These are phyloP conservation scores for Alouatta palliata DNA, from an alignment of 2,113 vertebrate species.

Conservation along the genomic window DNA sequence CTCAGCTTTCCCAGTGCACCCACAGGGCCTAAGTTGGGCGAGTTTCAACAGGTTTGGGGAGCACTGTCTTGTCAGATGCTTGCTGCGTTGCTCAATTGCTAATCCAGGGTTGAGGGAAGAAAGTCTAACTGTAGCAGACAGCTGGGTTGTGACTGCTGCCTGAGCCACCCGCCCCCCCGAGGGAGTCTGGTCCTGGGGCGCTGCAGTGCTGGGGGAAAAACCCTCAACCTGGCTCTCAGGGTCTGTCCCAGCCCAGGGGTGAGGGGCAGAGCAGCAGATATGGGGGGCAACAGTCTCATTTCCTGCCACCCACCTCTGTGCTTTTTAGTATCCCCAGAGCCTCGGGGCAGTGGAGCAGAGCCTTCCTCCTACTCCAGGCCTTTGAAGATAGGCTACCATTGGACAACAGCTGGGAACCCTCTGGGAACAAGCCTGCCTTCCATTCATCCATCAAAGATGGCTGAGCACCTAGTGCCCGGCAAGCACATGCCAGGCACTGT, in stretches of 20 bases:
- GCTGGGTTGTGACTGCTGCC: slow-evolving; percentile 58
- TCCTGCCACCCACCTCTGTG: background rate
- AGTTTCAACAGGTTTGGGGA: slow-evolving; percentile 84
- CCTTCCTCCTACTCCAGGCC: background rate
- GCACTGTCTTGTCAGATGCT: slow-evolving; percentile 77
- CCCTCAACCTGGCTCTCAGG: background rate
- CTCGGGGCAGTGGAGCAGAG: background rate
- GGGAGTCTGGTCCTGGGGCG: slow-evolving; percentile 23
- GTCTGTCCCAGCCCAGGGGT: background rate
- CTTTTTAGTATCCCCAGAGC: background rate
- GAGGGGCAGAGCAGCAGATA: background rate
- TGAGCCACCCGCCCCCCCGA: slow-evolving; percentile 47
- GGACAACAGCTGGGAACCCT: background rate
- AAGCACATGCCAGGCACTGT: background rate
- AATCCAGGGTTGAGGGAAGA: slow-evolving; percentile 83
- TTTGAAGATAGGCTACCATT: background rate
- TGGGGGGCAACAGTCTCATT: background rate
- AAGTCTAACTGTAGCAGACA: slow-evolving; percentile 73
- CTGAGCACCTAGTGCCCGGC: background rate
- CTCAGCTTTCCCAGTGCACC: slow-evolving; percentile 60
- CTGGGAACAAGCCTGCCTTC: background rate
- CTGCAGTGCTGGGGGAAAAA: background rate
- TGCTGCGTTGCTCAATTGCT: slow-evolving; percentile 82
- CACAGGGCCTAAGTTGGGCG: slow-evolving; percentile 67
- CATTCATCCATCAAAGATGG: background rate